Base-by-base conservation (phyloP, 1,140 invertebrate genomes). In the Calliphora vicina region DNA sequence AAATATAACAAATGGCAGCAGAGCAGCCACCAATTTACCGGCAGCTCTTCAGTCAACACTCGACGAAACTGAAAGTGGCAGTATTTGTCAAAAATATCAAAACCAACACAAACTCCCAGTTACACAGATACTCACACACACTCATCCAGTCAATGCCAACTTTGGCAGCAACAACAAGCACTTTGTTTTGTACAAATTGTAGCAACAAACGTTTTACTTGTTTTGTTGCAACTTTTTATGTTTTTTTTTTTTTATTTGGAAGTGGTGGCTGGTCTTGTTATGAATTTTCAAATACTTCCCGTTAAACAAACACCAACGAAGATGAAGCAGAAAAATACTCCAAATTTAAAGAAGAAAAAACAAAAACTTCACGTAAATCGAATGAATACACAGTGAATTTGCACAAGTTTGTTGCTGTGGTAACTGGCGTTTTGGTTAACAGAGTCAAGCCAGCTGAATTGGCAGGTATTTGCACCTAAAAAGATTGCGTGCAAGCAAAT, bases 391-490 rank as follows among this genome's bases (percentile, higher is more conserved):
- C 17, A 50, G 10, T 35, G 10, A 50, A 50, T 13, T 50, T 50
- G 12, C 17, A 17, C 45, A 50, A n/a, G 45, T 50, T 50, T 50
- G 2, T 50, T 50, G 45, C 45, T 13, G 12, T 12, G 45, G 45
- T 50, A 50, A 50, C 45, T 50, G 17, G 17, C 45, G 45, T 50
- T 13, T 13, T 50, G 12, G 45, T 50, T 50, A 50, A 50, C 61
- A 10, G 61, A 67, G 61, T 20, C 20, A 67, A 67, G 61, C 8
- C 20, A 67, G 61, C 61, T 23, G n/a, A n/a, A 67, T 67, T 67
- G n/a, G n/a, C 74, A 78, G 74, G 74, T 78, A 78, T 43, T 78
- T 78, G 35, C 74, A 78, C 74, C 74, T 35, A 78, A 13, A 81
- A 61, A 81, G 17, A 67, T 81, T 81, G 27, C 80, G 80, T 61